Evolutionary conservation across 2,888 invertebrate species (phyloP).

Genomic region (Platycheirus albimanus): DNA sequence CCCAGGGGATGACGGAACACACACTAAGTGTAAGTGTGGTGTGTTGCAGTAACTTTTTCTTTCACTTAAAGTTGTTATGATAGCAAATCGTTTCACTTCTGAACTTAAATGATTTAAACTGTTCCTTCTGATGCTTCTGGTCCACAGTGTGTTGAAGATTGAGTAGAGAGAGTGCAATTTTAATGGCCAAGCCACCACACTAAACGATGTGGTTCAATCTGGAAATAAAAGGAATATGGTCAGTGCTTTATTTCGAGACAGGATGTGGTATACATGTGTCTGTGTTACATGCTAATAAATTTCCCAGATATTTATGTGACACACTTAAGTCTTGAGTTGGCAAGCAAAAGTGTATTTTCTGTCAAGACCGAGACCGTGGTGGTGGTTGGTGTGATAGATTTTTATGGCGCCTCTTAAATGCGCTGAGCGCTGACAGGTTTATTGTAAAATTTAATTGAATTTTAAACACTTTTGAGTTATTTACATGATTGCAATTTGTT

Average conservation of each 20-base stretch:
- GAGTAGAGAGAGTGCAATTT: conserved; percentile 18
- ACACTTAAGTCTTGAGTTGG: conserved; percentile 37
- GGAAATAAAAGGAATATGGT: conserved; percentile 41
- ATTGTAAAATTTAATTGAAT: conserved; percentile 59
- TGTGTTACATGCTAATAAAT: conserved; percentile 40
- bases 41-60: conserved; percentile 25
- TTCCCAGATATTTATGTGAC: conserved; percentile 28
- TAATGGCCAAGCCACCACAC: conserved; percentile 33
- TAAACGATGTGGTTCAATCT: conserved; percentile 40
- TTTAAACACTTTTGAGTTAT: conserved; percentile 63
- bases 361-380: conserved; percentile 1
- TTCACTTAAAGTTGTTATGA: conserved; percentile 45
- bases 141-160: background rate
- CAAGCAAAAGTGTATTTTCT: conserved; percentile 15
- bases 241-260: conserved; percentile 3
- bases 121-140: conserved; percentile 18
- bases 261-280: background rate
- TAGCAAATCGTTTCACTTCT: conserved; percentile 56
- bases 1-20: conserved; percentile 38
- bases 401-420: conserved; percentile 47
- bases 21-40: conserved; percentile 22
- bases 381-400: conserved; percentile 5
- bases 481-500: conserved; percentile 51
- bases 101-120: conserved; percentile 55
- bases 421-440: conserved; percentile 53